Base-by-base conservation (phyloP, 2,888 invertebrate genomes). In the Serrognathus titanus region DNA sequence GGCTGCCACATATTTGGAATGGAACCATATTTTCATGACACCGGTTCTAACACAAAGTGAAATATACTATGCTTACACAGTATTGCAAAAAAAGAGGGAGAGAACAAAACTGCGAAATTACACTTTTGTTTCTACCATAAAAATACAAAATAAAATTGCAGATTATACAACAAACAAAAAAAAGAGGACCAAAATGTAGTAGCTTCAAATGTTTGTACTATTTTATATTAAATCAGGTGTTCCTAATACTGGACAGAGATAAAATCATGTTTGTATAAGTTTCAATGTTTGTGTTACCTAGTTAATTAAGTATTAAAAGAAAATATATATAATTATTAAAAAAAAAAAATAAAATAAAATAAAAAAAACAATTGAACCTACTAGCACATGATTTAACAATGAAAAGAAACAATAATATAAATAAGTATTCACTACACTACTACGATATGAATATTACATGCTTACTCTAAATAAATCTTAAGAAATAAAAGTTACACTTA, bases 341-440 rank as follows among this genome's bases (percentile, higher is more conserved):
- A 16, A 24, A 45, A 20, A n/a, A 45, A 10, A 24, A 45, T 24
- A 11, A 45, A 45, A 45, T 35, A 49, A 49, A 49, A 31, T 36
- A 49, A 49, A 49, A 38, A 49, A 49, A 49, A 49, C 49, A 31
- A 43, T 9, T 43, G 43, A 43, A 43, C 13, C 43, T 20, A 43
- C 20, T 43, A 43, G 20, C 43, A 43, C 9, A 43, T 43, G 24
- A 43, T 43, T 43, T 16, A 43, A 43, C 43, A 43, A 43, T 20
- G 20, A 71, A 69, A 66, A 64, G 67, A 69, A 72, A 71, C 69
- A 72, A 72, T 67, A 68, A 74, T 75, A 75, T 74, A 75, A 75
- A 75, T 75, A 74, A 73, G 72, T 63, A 75, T 75, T 75, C 71
- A 67, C 72, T 74, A 75, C 70, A 66, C 70, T 59, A 68, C 71